Base-by-base conservation (phyloP, 2,888 invertebrate genomes). In the Nymphalis polychloros region DNA sequence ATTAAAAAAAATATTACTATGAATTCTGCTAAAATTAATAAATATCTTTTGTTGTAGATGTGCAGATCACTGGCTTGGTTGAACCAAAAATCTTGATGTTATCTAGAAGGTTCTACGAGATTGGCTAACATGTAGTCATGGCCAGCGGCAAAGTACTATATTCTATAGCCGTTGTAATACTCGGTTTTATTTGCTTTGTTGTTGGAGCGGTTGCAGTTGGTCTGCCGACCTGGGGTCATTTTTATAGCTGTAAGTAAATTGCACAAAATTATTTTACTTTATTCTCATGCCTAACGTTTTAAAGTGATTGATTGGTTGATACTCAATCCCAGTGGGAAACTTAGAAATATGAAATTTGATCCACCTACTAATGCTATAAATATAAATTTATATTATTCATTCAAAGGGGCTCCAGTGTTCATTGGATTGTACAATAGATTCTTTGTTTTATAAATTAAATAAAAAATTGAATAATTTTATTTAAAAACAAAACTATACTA, bases 151-250 rank as follows among this genome's bases (percentile, higher is more conserved):
- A 94, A 90, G 94, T 94, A 80, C 90, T 95, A 82, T 95, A 95
- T 92, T 95, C 95, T 76, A 94, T 94, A 88, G 93, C 93, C 79
- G 95, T 95, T 76, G 95, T 95, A 71, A 91, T 94, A 76, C 90
- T 95, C 77, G 96, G 96, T 81, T 96, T 96, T 86, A 93, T 96
- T 76, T 96, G 96, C 84, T 96, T 97, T 84, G 95, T 96, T 72
- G 93, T 97, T 77, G 97, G 97, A 79, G 96, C 97, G 69, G 95
- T 96, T 55, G 96, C 97, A 63, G 95, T 97, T 63, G 97, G 96
- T 74, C 94, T 97, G 80, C 97, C 97, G 60, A 94, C 96, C 80
- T 97, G 97, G 97, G 97, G 97, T 72, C 95, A 97, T 86, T 97
- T 96, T 89, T 94, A 94, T 82, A 95, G 94, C 85, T 94, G 95